Evolutionary conservation across 1,140 invertebrate genomes (phyloP).

Genomic region (Cylas formicarius): DNA sequence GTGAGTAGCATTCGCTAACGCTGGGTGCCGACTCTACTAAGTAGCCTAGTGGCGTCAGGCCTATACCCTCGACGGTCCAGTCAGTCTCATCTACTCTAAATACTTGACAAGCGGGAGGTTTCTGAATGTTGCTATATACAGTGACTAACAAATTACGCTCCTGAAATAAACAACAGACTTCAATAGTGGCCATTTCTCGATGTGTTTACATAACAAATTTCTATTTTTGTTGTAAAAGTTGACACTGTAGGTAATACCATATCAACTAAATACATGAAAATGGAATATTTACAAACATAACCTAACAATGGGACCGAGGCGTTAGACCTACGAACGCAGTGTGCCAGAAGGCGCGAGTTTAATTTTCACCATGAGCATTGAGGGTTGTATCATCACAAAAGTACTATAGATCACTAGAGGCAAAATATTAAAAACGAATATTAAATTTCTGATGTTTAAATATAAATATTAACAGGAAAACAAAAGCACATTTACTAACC

Average conservation of each 20-base stretch:
- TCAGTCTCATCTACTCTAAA: constrained; percentile 61
- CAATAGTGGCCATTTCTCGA: not conserved
- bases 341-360: too few species aligned
- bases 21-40: constrained; percentile 55
- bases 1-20: constrained; percentile 55
- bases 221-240: too few species aligned
- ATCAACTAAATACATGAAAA: too few species aligned
- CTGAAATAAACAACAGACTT: constrained; percentile 40
- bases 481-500: constrained; percentile 40
- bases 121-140: constrained; percentile 82
- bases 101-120: constrained; percentile 73
- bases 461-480: too few species aligned
- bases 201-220: not conserved
- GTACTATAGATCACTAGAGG: too few species aligned
- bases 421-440: too few species aligned
- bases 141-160: constrained; percentile 80
- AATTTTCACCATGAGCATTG: too few species aligned
- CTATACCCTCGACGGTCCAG: constrained; percentile 59
- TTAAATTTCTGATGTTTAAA: too few species aligned
- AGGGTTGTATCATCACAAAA: too few species aligned
- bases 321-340: too few species aligned
- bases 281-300: not conserved
- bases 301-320: too few species aligned
- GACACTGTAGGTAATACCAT: too few species aligned
- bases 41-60: constrained; percentile 59